Evolutionary conservation across 2,113 vertebrate genomes (phyloP), one percentile per base, ranked within the genome.

Genomic region (Etheostoma spectabile): DNA sequence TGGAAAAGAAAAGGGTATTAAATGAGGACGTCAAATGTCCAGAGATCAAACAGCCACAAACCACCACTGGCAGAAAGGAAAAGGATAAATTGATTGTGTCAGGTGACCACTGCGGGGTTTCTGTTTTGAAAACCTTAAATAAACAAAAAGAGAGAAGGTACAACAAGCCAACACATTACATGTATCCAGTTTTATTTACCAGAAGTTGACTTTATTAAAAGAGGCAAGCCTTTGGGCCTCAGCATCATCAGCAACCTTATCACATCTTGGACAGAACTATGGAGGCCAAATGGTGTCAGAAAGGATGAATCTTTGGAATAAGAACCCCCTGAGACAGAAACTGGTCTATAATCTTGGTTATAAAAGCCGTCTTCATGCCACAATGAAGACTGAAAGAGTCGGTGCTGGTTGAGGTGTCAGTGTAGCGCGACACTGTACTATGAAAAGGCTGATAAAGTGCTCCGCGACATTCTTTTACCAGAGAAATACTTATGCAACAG

Each of bases 151-250:
- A n/a, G 19, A 7, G 8, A 1, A 15, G 1, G 4, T 4, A 2
- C 2, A 3, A 63, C 59, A n/a, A 46, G 46, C 52, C 3, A 24
- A 82, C 18, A 69, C 33, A 63, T 16, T 15, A 35, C 19, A 1
- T 42, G 11, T 18, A 73, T 49, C 57, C 24, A 53, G 74, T 35
- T 66, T 84, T 16, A 77, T 81, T 85, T 75, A 73, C n/a, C 65
- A 86, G 14, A 79, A 53, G 21, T 64, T 63, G 69, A 72, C 52
- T 92, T 93, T 92, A 91, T 90, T 90, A 22, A 80, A 81, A 79
- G 70, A 89, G 78, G 64, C 78, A 81, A 69, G 60, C 45, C 62
- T 61, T 82, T 77, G 72, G 73, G 65, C 79, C 22, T 74, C 57
- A 77, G 21, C 82, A 60, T 56, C 33, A 55, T 55, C 68, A 78